phyloP scores from a whole-genome alignment of 2,888 invertebrate species.

The Acleris emargana region DNA sequence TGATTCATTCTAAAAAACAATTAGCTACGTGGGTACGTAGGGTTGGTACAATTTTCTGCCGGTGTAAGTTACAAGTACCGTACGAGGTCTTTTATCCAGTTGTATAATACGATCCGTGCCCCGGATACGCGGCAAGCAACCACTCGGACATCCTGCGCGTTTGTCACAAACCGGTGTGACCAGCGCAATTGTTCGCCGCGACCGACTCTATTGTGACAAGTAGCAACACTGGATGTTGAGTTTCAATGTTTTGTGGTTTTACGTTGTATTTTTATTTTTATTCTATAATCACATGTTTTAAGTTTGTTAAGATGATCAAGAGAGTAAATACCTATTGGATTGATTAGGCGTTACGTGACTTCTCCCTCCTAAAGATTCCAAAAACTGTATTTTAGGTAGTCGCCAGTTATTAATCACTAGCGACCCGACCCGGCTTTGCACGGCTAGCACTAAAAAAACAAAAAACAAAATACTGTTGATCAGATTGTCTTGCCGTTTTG shows the following conservation, averaged over 20 bases:
- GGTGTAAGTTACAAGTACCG: slow-evolving; percentile 8
- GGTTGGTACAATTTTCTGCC: no score
- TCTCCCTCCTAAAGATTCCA: no score
- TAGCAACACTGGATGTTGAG: background rate
- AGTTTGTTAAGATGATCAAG: background rate
- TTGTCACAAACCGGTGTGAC: slow-evolving; percentile 34
- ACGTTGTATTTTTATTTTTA: background rate
- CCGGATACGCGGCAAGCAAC: slow-evolving; percentile 23
- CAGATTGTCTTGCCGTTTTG: no score
- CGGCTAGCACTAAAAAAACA: no score
- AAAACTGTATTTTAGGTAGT: no score
- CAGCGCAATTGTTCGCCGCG: slow-evolving; percentile 27
- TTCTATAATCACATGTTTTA: background rate
- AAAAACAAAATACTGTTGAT: no score
- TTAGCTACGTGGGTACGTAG: no score
- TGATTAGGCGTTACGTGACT: no score
- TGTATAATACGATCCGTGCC: slow-evolving; percentile 7
- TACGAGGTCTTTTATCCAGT: slow-evolving; percentile 12
- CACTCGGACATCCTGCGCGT: slow-evolving; percentile 35
- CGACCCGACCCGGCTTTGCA: no score
- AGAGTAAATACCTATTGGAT: no score
- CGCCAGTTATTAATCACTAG: no score
- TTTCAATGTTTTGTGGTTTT: background rate
- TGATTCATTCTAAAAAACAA: no score
- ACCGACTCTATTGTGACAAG: slow-evolving; percentile 12